Percentiles rank a stretch among this genome's conserved stretches.
Evolutionary conservation across 2,113 vertebrate genomes (phyloP).

Genomic region (Tachysurus vachellii): DNA sequence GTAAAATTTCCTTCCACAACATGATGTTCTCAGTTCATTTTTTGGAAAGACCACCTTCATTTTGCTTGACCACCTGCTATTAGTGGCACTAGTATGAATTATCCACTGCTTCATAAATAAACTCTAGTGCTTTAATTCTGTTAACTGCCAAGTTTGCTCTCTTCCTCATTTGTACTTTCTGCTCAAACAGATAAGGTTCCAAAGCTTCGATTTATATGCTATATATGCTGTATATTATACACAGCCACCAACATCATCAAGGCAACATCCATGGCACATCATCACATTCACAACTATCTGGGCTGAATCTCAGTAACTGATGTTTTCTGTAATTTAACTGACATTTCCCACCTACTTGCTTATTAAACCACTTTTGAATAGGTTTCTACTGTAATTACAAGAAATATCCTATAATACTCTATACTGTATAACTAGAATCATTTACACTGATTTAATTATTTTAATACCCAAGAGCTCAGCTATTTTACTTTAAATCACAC

Average conservation of each 20-base stretch:
- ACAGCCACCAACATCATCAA: background rate
- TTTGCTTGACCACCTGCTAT: background rate
- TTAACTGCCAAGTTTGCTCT: too few relatives aligned
- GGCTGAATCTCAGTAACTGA: background rate
- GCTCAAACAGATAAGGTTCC: background rate
- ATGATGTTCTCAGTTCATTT: background rate
- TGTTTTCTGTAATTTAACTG: background rate
- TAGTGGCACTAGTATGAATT: background rate
- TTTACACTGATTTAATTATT: too few relatives aligned
- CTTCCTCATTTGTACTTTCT: background rate
- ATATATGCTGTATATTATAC: background rate
- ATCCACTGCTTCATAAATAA: background rate
- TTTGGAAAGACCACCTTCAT: too few relatives aligned
- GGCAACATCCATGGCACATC: too few relatives aligned
- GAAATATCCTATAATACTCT: background rate
- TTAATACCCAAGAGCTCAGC: too few relatives aligned
- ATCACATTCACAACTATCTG: background rate
- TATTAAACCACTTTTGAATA: background rate
- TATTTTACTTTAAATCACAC: too few relatives aligned
- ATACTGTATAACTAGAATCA: background rate
- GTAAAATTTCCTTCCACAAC: background rate
- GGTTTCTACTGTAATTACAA: background rate
- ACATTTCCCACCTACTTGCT: background rate
- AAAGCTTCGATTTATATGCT: background rate
- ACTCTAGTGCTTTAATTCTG: background rate